Conservation (phyloP, 2,113 vertebrate genomes). For the Columba janthina region DNA sequence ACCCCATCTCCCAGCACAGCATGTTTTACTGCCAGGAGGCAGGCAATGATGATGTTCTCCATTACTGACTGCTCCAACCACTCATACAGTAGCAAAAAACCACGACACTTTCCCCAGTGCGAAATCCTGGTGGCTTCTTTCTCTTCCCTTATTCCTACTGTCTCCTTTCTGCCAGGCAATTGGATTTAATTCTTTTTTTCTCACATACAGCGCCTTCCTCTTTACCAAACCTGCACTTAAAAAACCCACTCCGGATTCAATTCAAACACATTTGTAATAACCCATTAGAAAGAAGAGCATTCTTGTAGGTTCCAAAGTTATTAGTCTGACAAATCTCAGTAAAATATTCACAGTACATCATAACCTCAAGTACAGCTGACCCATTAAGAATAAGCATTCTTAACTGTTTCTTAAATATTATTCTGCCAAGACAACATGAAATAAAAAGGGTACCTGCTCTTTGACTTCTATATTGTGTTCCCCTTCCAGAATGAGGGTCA, state of each 20-base stretch:
- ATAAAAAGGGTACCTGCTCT: constrained; percentile 86
- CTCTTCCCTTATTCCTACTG: background rate
- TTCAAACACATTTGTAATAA: background rate
- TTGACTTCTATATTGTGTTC: constrained; percentile 97
- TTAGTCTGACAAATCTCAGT: background rate
- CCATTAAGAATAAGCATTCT: background rate
- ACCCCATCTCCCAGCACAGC: background rate
- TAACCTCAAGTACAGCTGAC: background rate
- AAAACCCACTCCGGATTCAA: background rate
- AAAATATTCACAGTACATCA: background rate
- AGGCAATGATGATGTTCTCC: background rate
- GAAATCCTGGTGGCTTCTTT: background rate
- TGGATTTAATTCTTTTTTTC: background rate
- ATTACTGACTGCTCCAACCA: background rate
- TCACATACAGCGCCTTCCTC: background rate
- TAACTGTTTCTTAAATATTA: background rate
- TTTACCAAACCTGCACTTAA: background rate
- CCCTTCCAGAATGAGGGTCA: constrained; percentile 97
- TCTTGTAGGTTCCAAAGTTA: background rate
- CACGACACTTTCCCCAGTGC: background rate
- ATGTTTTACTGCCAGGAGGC: background rate
- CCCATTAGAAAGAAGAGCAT: background rate
- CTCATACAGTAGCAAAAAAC: background rate
- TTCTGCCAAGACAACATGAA: background rate
- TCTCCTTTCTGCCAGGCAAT: background rate